These are phyloP conservation scores for Ceratotherium simum DNA, from an alignment of 2,113 vertebrate species.

Conservation along the genomic window DNA sequence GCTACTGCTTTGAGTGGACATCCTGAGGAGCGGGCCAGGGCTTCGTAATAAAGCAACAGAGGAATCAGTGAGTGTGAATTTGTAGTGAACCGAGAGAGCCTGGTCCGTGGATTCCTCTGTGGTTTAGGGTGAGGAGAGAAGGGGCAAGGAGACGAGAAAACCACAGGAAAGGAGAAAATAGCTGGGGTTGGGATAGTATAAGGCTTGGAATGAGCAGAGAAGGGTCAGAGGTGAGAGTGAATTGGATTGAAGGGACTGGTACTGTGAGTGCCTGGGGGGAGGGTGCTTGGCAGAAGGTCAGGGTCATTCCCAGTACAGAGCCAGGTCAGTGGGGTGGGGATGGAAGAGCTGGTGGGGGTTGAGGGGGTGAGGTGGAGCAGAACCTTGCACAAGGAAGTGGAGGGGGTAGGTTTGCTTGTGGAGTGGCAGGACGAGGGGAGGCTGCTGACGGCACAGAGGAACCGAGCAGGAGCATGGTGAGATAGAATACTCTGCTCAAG, in stretches of 20 bases:
- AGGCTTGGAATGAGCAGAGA: neutral
- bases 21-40: neutral
- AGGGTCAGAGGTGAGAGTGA: neutral
- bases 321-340: too few relatives aligned
- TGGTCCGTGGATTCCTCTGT: neutral
- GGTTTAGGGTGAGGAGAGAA: neutral
- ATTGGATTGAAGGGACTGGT: neutral
- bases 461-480: fast-evolving
- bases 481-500: neutral
- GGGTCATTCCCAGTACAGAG: neutral
- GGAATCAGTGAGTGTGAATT: too few relatives aligned
- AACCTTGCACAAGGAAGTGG: neutral
- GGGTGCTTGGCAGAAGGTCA: neutral
- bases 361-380: neutral
- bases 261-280: fast-evolving
- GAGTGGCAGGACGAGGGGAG: neutral
- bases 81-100: neutral
- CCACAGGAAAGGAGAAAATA: neutral
- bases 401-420: neutral
- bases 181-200: neutral
- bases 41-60: neutral
- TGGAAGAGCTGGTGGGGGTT: neutral
- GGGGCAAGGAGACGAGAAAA: neutral
- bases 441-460: neutral
- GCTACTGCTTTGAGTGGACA: neutral